These are phyloP conservation scores for Drosophila parabipectinata DNA, from an alignment of 1,140 invertebrate species.

Conservation along the genomic window DNA sequence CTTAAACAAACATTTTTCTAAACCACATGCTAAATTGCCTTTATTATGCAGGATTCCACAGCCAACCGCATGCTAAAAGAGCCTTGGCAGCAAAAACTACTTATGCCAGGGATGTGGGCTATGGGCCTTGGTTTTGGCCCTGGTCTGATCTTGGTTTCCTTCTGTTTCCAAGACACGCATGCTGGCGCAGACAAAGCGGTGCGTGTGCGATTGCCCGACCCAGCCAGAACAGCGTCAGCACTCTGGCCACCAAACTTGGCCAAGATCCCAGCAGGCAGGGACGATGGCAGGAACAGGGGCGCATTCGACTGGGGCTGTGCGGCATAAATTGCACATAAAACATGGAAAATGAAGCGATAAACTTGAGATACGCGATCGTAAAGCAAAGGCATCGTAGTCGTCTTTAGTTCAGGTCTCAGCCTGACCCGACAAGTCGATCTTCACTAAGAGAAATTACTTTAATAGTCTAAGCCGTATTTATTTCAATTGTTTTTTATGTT, in stretches of 20 bases:
- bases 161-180: conserved; percentile 45
- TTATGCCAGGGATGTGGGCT: conserved; percentile 22
- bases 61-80: conserved; percentile 43
- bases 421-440: conserved; percentile 10
- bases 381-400: conserved; percentile 72
- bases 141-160: neutral
- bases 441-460: neutral
- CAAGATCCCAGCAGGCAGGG: neutral
- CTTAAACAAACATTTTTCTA: conserved; percentile 23
- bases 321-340: conserved; percentile 82
- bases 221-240: conserved; percentile 73
- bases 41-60: conserved; percentile 63
- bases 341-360: conserved; percentile 82
- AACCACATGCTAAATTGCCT: conserved; percentile 39
- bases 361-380: conserved; percentile 82
- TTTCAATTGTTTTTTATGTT: no score
- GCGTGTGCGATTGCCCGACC: conserved; percentile 67
- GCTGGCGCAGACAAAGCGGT: conserved; percentile 71
- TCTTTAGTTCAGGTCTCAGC: conserved; percentile 18
- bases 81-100: conserved; percentile 63
- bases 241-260: conserved; percentile 27
- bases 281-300: neutral
- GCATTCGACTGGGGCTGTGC: conserved; percentile 39
- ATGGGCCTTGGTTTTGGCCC: conserved; percentile 9
- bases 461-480: neutral